These are phyloP conservation scores for Orthonyx spaldingii DNA, from an alignment of 2,113 vertebrate genomes.

Conservation along the genomic window DNA sequence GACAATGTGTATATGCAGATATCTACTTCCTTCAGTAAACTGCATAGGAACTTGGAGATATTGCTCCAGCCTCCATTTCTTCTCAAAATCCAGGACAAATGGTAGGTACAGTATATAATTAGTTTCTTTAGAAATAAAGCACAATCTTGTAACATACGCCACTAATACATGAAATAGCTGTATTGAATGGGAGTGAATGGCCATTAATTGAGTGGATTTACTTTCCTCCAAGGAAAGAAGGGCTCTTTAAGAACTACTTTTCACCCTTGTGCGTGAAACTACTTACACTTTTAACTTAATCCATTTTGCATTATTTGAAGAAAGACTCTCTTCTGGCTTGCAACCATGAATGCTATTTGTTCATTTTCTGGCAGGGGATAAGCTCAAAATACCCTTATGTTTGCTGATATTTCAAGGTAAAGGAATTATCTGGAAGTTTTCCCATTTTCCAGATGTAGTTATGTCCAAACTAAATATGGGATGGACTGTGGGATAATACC, in stretches of 20 bases:
- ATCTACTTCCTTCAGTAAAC: not conserved
- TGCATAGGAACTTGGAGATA: not conserved
- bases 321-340: slow-evolving; percentile 39
- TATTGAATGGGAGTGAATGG: not conserved
- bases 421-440: slow-evolving; percentile 70
- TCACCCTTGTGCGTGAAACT: slow-evolving; percentile 14
- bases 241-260: not conserved
- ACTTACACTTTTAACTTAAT: not conserved
- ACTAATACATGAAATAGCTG: not conserved
- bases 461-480: slow-evolving; percentile 71
- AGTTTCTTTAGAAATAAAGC: not conserved
- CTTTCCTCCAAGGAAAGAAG: not conserved
- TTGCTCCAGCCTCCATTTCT: not conserved
- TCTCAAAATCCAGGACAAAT: not conserved
- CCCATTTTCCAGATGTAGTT: slow-evolving; percentile 71
- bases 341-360: slow-evolving; percentile 35
- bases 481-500: slow-evolving; percentile 63
- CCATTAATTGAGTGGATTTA: not conserved
- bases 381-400: slow-evolving; percentile 65
- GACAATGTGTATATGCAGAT: not conserved
- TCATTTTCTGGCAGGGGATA: slow-evolving; percentile 44
- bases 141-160: not conserved
- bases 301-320: slow-evolving; percentile 45
- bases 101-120: not conserved
- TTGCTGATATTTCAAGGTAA: slow-evolving; percentile 75